Evolutionary conservation across 2,797 vertebrate species (phyloP).

Genomic region (Bryconaethiops microstoma): DNA sequence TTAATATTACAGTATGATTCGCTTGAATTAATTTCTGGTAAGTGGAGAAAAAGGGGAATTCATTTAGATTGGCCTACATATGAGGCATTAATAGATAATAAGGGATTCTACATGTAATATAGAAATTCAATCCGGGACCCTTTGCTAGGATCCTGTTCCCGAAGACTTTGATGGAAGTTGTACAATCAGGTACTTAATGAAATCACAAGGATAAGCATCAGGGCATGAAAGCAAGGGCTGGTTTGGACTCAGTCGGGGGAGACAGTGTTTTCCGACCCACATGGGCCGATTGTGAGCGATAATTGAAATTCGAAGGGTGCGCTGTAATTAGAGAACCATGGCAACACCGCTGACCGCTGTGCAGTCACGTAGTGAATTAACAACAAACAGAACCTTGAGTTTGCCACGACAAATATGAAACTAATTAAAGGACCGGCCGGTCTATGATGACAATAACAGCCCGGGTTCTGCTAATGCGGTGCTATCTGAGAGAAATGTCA

Average conservation of each 20-base stretch:
- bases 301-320: constrained; percentile 74
- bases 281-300: constrained; percentile 59
- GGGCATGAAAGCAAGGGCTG: constrained; percentile 22
- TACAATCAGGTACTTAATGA: constrained; percentile 30
- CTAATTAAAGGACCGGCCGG: constrained; percentile 69
- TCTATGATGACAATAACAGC: constrained; percentile 53
- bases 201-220: constrained; percentile 28
- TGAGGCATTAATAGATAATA: constrained; percentile 27
- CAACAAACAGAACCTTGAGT: constrained; percentile 72
- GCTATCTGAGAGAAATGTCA: constrained; percentile 57
- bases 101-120: neutral
- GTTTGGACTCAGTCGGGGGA: constrained; percentile 3
- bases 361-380: constrained; percentile 70
- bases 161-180: neutral
- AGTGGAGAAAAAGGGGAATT: constrained; percentile 21
- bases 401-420: constrained; percentile 69
- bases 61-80: constrained; percentile 30
- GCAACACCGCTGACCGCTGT: constrained; percentile 68
- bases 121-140: constrained; percentile 20
- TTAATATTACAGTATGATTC: neutral
- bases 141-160: constrained; percentile 48
- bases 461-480: constrained; percentile 63
- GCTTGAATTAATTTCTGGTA: neutral
- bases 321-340: constrained; percentile 68
- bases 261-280: constrained; percentile 52